phyloP scores from a whole-genome alignment of 2,113 vertebrate genomes.

The Neopipo cinnamomea region DNA sequence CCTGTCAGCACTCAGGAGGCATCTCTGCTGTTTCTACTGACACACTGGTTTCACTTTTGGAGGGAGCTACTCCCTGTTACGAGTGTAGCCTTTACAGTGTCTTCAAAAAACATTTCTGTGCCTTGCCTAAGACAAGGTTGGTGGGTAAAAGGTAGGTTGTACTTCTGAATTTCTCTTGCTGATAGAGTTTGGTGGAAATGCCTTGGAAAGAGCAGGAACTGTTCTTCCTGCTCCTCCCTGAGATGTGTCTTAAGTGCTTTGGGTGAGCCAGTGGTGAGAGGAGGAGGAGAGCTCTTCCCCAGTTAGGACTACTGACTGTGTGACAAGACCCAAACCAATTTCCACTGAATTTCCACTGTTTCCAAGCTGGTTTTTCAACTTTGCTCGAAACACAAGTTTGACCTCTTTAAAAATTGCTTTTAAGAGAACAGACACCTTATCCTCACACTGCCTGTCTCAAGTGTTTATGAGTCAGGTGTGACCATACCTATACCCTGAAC shows the following conservation, averaged over 20 bases:
- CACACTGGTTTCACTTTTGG: neutral
- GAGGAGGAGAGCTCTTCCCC: neutral
- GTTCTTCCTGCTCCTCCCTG: neutral
- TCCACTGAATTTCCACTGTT: neutral
- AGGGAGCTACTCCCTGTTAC: neutral
- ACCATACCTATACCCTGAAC: neutral
- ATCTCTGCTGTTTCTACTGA: neutral
- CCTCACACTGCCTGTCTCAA: neutral
- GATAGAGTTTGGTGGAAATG: neutral
- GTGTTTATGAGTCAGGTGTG: neutral
- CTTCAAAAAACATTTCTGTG: neutral
- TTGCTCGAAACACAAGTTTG: neutral
- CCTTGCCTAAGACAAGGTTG: neutral
- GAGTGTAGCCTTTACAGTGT: neutral
- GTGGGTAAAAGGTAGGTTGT: neutral
- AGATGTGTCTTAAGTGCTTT: neutral
- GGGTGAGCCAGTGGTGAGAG: neutral
- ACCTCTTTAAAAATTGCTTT: neutral
- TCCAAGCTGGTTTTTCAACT: neutral
- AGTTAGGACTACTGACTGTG: neutral
- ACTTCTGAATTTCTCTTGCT: neutral
- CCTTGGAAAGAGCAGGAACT: neutral
- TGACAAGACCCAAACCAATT: neutral
- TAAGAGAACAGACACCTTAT: neutral
- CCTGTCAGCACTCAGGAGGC: neutral